phyloP scores from a whole-genome alignment of 2,888 invertebrate species.

The Priocnemis perturbator region DNA sequence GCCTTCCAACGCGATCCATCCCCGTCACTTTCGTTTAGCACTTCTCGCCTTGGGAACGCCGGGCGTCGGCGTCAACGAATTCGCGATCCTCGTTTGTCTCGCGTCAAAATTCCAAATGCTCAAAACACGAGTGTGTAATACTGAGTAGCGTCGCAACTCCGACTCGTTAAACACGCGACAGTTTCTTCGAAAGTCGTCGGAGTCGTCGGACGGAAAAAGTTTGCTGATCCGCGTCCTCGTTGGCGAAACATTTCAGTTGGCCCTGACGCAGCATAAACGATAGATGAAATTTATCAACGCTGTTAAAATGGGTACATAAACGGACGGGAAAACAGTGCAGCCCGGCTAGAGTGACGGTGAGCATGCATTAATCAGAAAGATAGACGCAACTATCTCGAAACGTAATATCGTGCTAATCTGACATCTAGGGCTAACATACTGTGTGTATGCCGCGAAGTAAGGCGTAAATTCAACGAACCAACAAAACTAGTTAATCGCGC shows the following conservation, averaged over 20 bases:
- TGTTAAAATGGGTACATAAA: not conserved
- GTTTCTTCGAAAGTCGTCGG: no score
- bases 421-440: no score
- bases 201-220: no score
- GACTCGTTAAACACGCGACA: no score
- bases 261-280: not conserved
- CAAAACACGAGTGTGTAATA: no score
- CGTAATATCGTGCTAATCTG: not conserved
- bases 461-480: constrained; percentile 26
- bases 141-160: no score
- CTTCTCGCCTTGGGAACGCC: not conserved
- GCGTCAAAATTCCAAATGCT: no score
- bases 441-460: no score
- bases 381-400: constrained; percentile 25
- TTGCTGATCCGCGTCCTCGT: no score
- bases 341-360: constrained; percentile 1
- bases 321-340: not conserved
- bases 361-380: constrained; percentile 54
- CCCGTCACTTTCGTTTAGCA: not conserved
- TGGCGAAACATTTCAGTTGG: no score
- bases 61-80: no score
- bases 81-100: no score
- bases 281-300: not conserved
- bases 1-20: not conserved
- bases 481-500: constrained; percentile 29